Base-by-base conservation (phyloP, 2,797 vertebrate genomes). In the Picus viridis region DNA sequence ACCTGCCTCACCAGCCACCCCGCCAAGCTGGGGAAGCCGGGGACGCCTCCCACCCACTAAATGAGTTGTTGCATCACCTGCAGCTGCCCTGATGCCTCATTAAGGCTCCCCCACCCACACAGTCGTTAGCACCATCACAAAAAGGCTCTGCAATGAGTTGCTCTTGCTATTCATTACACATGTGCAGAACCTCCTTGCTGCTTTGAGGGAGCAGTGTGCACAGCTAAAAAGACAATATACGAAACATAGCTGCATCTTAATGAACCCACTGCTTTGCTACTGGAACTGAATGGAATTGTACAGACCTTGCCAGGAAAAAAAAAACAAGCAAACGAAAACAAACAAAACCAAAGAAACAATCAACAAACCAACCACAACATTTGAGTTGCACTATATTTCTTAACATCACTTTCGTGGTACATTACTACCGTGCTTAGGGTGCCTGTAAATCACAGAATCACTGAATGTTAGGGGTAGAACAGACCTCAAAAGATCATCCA, bases 241-340 rank as follows among this genome's bases (percentile, higher is more conserved):
- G 90, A 93, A 91, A 95, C 90, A 72, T 80, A 88, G 88, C 88
- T 89, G 94, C 80, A 93, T 94, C 69, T 57, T 83, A 94, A 96
- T 92, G 62, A 92, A 69, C 51, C 81, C 51, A 10, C 69, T 75
- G 81, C 90, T 91, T 77, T 72, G 59, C 94, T 76, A 73, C 51
- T 85, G 83, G 58, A 86, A 77, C 65, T 87, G 78, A 95, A 89
- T 53, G 54, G 68, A 61, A 90, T 39, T 9, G 53, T 32, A 62
- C 63, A 89, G 58, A 82, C 29, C n/a, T 47, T 82, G 69, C 83
- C 80, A 95, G 61, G 0, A 8, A 23, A 23, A n/a, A 56, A 18
- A 24, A 10, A 19, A 19, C n/a, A 24, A 8, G n/a, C 13, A 17
- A 11, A 11, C 39, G 5, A 23, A n/a, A 56, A 16, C 22, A 11